Evolutionary conservation across 2,888 invertebrate species (phyloP).

Genomic region (Melitaea athalia): DNA sequence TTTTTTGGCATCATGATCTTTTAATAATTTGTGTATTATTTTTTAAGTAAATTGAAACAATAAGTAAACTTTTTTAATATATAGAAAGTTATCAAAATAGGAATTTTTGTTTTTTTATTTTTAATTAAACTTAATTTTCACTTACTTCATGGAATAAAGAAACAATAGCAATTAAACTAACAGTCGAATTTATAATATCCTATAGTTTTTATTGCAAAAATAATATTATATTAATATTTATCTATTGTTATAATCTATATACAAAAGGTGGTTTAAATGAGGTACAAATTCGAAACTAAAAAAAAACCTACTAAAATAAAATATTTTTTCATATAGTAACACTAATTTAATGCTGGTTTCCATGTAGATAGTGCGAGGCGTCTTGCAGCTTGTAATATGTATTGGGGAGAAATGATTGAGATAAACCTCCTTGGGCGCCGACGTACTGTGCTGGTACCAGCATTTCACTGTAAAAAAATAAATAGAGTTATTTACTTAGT

Average conservation of each 20-base stretch:
- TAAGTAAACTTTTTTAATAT: too few species aligned
- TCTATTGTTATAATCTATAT: conserved; percentile 9
- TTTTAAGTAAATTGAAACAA: too few species aligned
- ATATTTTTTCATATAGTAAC: conserved; percentile 36
- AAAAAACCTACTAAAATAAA: conserved; percentile 13
- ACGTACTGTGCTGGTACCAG: conserved; percentile 74
- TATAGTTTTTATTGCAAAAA: too few species aligned
- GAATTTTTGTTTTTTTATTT: too few species aligned
- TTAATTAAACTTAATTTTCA: not conserved
- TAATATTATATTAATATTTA: not conserved
- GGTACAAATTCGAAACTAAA: conserved; percentile 7
- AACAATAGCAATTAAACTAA: not conserved
- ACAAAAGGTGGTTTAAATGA: conserved; percentile 20
- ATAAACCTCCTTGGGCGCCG: conserved; percentile 64
- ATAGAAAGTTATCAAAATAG: too few species aligned
- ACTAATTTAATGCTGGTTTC: conserved; percentile 56
- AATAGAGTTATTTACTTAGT: conserved; percentile 3
- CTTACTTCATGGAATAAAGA: not conserved
- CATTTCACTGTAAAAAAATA: conserved; percentile 66
- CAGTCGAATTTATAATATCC: too few species aligned
- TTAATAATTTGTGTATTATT: too few species aligned
- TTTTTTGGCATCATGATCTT: too few species aligned
- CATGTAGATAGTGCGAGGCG: conserved; percentile 68
- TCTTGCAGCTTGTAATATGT: conserved; percentile 76
- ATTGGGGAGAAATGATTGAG: conserved; percentile 70